Evolutionary conservation across 2,113 vertebrate species (phyloP), one percentile per base, ranked within the genome.

Genomic region (Alouatta palliata): DNA sequence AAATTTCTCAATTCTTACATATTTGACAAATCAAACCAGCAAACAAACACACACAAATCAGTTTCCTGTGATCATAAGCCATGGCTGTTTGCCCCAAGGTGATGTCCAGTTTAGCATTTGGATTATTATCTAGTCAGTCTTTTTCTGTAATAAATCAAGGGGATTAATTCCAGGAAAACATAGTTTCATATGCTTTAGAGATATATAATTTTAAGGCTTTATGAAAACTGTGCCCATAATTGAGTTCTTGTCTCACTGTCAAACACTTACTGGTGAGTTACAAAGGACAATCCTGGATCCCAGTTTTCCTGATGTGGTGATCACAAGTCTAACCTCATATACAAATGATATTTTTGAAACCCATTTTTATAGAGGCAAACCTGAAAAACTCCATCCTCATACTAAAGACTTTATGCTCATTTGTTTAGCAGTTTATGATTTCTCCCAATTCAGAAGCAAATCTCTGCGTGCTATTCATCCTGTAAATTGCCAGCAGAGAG

Each of bases 361-460:
- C 37, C 17, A 49, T 14, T 49, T 73, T 89, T 11, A 54, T 17
- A 8, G 20, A 40, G 2, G 4, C 25, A 90, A 47, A 64, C 9
- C 43, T 52, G 37, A 52, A 2, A 49, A 61, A 70, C 9, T 61
- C 21, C 5, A 37, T 17, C 8, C 13, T 70, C 21, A 8, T n/a
- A 7, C 13, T 17, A 3, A 0, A 83, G 30, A 56, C 2, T n/a
- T 20, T 73, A 3, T 49, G 20, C 5, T 94, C 35, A 11, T 71
- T 75, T 76, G 5, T 83, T 79, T 90, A 82, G 47, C 27, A 95
- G 40, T 66, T 11, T 75, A 68, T 81, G 56, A 32, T 16, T 94
- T 58, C 16, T 64, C 9, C 30, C 11, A 54, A 16, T 1, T 37
- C 25, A 79, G 64, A 16, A 84, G 83, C 13, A 61, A 54, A 83